These are phyloP conservation scores for Caenorhabditis sulstoni DNA, from an alignment of 2,888 invertebrate species.

Conservation along the genomic window DNA sequence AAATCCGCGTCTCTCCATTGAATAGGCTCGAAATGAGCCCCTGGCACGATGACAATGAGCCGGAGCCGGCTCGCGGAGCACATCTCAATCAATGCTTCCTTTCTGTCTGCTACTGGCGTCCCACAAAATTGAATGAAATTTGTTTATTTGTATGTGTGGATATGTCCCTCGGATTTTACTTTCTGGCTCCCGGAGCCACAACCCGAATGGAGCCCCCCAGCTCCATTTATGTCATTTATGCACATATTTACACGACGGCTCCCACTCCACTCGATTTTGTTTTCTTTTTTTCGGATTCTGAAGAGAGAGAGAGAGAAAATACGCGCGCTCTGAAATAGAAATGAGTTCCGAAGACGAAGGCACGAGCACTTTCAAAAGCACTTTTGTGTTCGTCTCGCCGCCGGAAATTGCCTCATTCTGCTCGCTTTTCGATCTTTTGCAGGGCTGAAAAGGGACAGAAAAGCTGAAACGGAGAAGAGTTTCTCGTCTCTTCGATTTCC, in stretches of 20 bases:
- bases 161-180: neutral
- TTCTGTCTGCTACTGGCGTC: conserved; percentile 1
- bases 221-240: conserved; percentile 17
- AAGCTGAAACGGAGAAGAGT: no score
- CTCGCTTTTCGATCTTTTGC: no score
- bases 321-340: no score
- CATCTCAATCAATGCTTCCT: conserved; percentile 35
- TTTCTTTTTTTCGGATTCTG: conserved; percentile 5
- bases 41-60: neutral
- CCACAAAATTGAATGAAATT: conserved; percentile 17
- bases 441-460: no score
- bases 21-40: neutral
- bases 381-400: no score
- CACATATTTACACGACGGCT: conserved; percentile 9
- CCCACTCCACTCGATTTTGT: neutral
- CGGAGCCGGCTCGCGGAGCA: neutral
- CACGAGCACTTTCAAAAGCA: no score
- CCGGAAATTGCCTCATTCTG: no score
- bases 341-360: no score
- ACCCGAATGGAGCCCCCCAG: neutral
- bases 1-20: neutral
- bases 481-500: no score
- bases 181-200: neutral
- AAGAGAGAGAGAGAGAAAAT: neutral
- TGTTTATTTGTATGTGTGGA: conserved; percentile 5